A percentile compares a stretch with the other conserved stretches of the same genome.
Conservation (phyloP, 1,140 invertebrate species). For the Vanessa tameamea region DNA sequence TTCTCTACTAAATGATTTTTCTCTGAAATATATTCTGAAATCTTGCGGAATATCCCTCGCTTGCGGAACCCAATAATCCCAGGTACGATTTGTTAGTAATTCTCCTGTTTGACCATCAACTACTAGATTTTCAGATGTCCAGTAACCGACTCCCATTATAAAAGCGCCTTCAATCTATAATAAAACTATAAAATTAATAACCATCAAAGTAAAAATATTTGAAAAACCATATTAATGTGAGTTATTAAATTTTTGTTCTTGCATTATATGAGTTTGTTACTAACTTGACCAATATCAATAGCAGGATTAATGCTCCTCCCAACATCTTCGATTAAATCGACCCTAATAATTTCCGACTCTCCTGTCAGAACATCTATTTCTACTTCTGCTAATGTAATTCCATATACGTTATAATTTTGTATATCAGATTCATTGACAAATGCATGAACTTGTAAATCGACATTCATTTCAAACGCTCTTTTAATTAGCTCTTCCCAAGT, state of each 20-base stretch:
- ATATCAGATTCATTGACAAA: constrained; percentile 16
- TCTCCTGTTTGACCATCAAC: constrained; percentile 85
- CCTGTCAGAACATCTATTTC: constrained; percentile 54
- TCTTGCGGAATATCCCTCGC: constrained; percentile 90
- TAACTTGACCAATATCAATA: constrained; percentile 90
- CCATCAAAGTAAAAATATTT: too few relatives aligned
- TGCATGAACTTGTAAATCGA: constrained; percentile 81
- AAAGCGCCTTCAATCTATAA: constrained; percentile 88
- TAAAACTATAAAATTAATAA: background rate
- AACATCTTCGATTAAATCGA: constrained; percentile 85
- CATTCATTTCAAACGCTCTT: constrained; percentile 75
- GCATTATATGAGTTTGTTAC: background rate
- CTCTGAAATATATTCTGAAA: constrained; percentile 87
- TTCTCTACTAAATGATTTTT: constrained; percentile 85
- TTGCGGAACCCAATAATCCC: constrained; percentile 89
- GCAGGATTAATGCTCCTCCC: constrained; percentile 87
- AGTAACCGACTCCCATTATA: constrained; percentile 92
- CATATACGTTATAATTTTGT: constrained; percentile 45
- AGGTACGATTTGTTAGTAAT: constrained; percentile 87
- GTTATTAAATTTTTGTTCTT: background rate
- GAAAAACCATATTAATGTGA: background rate
- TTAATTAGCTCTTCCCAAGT: constrained; percentile 84
- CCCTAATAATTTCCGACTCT: background rate
- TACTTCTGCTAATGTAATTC: constrained; percentile 63
- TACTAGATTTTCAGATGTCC: constrained; percentile 86